phyloP scores from a whole-genome alignment of 2,113 vertebrate genomes.

The Pogonocichla stellata region DNA sequence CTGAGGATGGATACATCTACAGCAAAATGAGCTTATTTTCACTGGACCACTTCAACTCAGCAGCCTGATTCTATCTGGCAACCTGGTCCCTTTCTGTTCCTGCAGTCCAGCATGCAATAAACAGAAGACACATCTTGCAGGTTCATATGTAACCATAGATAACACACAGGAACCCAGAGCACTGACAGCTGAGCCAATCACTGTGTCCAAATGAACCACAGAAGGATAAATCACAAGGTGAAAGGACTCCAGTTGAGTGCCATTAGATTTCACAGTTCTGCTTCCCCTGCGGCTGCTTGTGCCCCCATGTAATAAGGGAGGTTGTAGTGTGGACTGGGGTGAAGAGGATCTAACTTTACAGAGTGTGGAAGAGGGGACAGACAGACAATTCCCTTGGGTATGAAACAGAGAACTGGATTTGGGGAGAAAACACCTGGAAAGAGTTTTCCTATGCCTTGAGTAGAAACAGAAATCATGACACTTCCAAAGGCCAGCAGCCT shows the following conservation, averaged over 20 bases:
- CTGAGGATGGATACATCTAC: not conserved
- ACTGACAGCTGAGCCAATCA: not conserved
- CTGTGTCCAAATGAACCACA: not conserved
- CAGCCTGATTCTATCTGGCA: not conserved
- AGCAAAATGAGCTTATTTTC: not conserved
- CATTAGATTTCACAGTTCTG: not conserved
- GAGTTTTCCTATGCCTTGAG: not conserved
- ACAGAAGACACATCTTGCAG: not conserved
- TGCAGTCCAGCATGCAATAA: not conserved
- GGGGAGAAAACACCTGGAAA: not conserved
- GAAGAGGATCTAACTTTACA: not conserved
- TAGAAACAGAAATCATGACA: not conserved
- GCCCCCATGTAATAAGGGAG: not conserved
- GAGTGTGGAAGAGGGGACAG: not conserved
- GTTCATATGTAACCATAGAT: accelerated
- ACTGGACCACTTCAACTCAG: not conserved
- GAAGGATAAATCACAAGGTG: not conserved
- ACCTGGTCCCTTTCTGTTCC: not conserved
- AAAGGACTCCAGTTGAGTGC: not conserved
- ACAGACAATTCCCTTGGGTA: not conserved
- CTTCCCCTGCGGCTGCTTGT: not conserved
- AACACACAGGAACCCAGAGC: not conserved
- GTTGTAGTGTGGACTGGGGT: too few relatives aligned
- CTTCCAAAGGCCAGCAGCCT: not conserved
- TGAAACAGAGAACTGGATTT: not conserved